These are phyloP conservation scores for Prolemur simus DNA, from an alignment of 2,113 vertebrate genomes.

Conservation along the genomic window DNA sequence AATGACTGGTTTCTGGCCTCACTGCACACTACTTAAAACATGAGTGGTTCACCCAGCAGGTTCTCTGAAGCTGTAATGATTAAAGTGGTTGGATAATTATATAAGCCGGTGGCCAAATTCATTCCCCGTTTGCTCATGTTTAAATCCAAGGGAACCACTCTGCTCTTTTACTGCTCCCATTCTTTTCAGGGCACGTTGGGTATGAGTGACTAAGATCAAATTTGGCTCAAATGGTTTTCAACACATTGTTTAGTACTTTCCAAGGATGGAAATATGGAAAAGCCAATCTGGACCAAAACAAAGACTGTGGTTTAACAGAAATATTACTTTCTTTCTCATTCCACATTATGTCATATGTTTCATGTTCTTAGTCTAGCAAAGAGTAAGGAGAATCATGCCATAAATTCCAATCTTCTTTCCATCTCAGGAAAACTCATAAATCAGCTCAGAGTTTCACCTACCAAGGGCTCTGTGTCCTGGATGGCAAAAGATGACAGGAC, in stretches of 20 bases:
- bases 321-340: slow-evolving; percentile 10
- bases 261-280: background rate
- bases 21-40: background rate
- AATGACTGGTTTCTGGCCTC: background rate
- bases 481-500: background rate
- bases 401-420: background rate
- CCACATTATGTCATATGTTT: background rate
- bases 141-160: background rate
- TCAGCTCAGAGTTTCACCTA: background rate
- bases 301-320: background rate
- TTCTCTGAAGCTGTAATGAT: background rate
- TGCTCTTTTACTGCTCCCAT: background rate
- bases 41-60: background rate
- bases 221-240: background rate
- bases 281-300: background rate
- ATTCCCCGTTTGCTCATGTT: background rate
- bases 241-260: background rate
- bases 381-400: background rate
- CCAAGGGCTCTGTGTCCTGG: background rate
- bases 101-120: background rate
- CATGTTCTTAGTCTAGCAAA: background rate
- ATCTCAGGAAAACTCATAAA: slow-evolving; percentile 29
- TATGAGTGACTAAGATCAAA: background rate
- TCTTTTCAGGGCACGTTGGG: background rate
- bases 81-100: background rate